Conservation (phyloP, 30 jellyfish, hydroid and myxozoan genomes). For the Pseudorhiza aurosa region DNA sequence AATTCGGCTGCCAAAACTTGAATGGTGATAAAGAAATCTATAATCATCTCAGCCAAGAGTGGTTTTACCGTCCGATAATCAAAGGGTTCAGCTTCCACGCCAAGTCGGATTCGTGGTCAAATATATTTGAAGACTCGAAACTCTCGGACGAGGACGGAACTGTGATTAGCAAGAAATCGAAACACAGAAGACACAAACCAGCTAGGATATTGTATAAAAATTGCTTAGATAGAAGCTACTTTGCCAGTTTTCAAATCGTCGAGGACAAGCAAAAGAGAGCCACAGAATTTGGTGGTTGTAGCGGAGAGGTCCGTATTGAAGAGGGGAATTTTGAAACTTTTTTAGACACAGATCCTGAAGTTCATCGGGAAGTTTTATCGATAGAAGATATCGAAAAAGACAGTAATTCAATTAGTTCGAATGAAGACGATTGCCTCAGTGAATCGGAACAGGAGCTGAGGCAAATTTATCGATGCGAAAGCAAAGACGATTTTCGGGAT, state of each 20-base stretch:
- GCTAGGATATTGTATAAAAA: background rate
- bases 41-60: constrained; percentile 35
- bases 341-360: background rate
- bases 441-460: constrained; percentile 46
- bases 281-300: background rate
- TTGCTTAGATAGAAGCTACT: background rate
- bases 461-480: constrained; percentile 30
- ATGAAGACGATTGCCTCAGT: constrained; percentile 8
- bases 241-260: background rate
- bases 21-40: constrained; percentile 32
- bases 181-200: constrained; percentile 2
- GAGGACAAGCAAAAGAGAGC: background rate
- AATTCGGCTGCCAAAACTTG: constrained; percentile 61
- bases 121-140: background rate
- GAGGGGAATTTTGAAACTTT: background rate
- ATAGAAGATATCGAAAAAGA: constrained; percentile 2
- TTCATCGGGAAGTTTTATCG: background rate
- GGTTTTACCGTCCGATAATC: constrained; percentile 39
- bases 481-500: background rate
- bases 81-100: constrained; percentile 19
- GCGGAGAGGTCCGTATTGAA: background rate
- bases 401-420: background rate
- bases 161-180: background rate
- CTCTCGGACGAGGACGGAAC: background rate
- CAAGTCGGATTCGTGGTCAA: constrained; percentile 24